phyloP scores from a whole-genome alignment of 2,888 invertebrate genomes.

The Linyphia triangularis region DNA sequence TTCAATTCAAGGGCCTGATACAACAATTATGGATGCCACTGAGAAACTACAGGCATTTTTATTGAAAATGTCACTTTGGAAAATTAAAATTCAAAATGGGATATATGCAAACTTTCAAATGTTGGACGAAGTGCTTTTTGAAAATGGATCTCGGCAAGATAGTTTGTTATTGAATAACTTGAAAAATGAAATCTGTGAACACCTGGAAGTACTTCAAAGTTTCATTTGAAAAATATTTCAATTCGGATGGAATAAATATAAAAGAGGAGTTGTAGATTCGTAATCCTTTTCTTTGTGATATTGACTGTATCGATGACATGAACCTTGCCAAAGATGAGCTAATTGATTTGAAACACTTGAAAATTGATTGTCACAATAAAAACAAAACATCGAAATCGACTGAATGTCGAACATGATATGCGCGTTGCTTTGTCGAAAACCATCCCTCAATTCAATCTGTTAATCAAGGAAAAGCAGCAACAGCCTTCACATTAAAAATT shows the following conservation, averaged over 20 bases:
- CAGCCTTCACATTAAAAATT: slow-evolving; percentile 36
- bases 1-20: slow-evolving; percentile 67
- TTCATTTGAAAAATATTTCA: no score
- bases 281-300: no score
- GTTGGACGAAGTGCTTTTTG: slow-evolving; percentile 54
- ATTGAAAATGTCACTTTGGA: slow-evolving; percentile 61
- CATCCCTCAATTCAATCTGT: slow-evolving; percentile 24
- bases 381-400: slow-evolving; percentile 43
- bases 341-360: slow-evolving; percentile 54
- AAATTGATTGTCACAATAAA: slow-evolving; percentile 57
- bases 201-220: no score
- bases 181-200: no score
- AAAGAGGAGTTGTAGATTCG: no score
- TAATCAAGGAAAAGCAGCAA: slow-evolving; percentile 40
- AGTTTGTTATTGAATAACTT: slow-evolving; percentile 58
- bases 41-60: slow-evolving; percentile 64
- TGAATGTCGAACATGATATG: slow-evolving; percentile 33
- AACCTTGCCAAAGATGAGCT: slow-evolving; percentile 58
- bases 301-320: slow-evolving; percentile 52
- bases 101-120: slow-evolving; percentile 60
- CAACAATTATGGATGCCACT: slow-evolving; percentile 66
- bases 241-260: no score
- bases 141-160: slow-evolving; percentile 51
- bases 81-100: slow-evolving; percentile 65
- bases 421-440: slow-evolving; percentile 38